Evolutionary conservation across 2,888 invertebrate genomes (phyloP), one percentile per base, ranked within the genome.

Genomic region (Fragum whitleyi): DNA sequence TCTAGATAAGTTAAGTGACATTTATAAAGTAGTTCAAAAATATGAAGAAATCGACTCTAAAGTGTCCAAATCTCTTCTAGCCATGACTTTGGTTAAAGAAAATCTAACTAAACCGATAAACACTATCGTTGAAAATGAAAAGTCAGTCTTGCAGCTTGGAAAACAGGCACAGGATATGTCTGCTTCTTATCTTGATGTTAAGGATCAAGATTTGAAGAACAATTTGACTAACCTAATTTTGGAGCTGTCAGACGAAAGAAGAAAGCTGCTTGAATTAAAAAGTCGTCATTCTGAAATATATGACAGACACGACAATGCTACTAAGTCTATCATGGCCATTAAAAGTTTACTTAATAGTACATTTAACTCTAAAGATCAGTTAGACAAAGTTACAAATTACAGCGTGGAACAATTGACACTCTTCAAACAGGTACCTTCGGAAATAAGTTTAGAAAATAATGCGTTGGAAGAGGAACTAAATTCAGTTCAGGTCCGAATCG

Each of bases 331-430:
- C 16, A 29, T 19, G 26, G 19, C 29, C n/a, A n/a, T 42, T 28
- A 57, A 74, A 32, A 11, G 42, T 14, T 36, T 26, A 21, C 59
- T 82, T 0, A 53, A 79, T 29, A 21, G 23, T 42, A 59, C 51
- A 7, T 69, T 71, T 47, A 42, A 39, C 16, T 42, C 65, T 11
- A 65, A 65, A 65, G 19, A 39, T 39, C 21, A 65, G 6, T 36
- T 65, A 11, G 65, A 65, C 21, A 23, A 9, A 23, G 26, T 19
- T 7, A 36, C 36, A 65, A 23, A 21, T 14, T 21, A 42, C 14
- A 42, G 42, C 65, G 23, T 7, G 9, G 42, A 39, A 23, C 23
- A 23, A 3, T 14, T 65, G 9, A 9, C 3, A 21, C 1, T 36
- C 16, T 11, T 65, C 11, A 2, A 9, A 36, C 1, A 39, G 1